Percentiles rank a stretch among this genome's conserved stretches.
These are phyloP conservation scores for Axea sp. DNA, from an alignment of 2,888 invertebrate genomes.

Conservation along the genomic window DNA sequence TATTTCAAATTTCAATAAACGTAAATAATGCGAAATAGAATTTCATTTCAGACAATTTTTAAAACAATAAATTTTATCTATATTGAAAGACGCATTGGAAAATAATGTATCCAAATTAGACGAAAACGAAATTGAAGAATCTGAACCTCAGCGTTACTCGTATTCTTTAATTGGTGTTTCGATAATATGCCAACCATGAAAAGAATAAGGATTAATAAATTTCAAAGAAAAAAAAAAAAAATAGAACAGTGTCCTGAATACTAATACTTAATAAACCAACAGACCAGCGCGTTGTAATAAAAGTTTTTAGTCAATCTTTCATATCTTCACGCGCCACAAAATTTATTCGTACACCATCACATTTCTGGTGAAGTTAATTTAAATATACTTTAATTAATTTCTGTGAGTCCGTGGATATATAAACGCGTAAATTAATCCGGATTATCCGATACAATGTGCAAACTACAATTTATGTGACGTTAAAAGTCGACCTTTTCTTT, in stretches of 20 bases:
- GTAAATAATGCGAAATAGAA: no score
- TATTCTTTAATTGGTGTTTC: constrained; percentile 33
- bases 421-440: constrained; percentile 14
- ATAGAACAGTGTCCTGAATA: constrained; percentile 30
- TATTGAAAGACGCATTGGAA: no score
- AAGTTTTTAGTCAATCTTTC: constrained; percentile 60
- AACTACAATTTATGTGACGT: constrained; percentile 6
- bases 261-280: constrained; percentile 42
- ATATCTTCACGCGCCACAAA: constrained; percentile 32
- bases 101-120: no score
- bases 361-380: constrained; percentile 65
- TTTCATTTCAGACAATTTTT: no score
- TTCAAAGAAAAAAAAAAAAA: constrained; percentile 46
- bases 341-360: constrained; percentile 35
- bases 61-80: no score
- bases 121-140: no score
- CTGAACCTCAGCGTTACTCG: not conserved
- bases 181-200: constrained; percentile 25
- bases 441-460: not conserved
- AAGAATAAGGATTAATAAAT: constrained; percentile 50
- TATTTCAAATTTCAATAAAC: no score
- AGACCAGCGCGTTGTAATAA: constrained; percentile 27
- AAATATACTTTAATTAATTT: constrained; percentile 64
- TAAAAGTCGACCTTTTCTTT: not conserved
- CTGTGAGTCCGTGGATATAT: no score